phyloP scores from a whole-genome alignment of 35 echinoderm and acorn worm species.

The Patiria miniata region DNA sequence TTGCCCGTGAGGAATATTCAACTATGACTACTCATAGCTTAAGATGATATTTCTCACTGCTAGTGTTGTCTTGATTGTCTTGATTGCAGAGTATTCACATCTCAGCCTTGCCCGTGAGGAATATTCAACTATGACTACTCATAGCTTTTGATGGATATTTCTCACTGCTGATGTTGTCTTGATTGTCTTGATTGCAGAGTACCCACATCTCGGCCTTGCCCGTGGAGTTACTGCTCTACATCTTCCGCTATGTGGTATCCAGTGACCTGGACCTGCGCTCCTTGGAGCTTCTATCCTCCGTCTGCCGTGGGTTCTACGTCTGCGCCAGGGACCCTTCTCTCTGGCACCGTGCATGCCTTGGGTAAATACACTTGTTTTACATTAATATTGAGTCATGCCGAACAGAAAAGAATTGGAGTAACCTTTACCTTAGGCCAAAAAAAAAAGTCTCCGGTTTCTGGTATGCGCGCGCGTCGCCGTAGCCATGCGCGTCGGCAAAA shows the following conservation, averaged over 20 bases:
- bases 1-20: too few species aligned
- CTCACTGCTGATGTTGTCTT: too few species aligned
- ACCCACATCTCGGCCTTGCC: constrained; percentile 87
- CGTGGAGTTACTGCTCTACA: constrained; percentile 70
- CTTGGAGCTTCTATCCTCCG: constrained; percentile 80
- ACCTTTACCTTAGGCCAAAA: neutral
- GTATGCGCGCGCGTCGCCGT: too few species aligned
- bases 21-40: too few species aligned
- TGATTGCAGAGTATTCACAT: constrained; percentile 76
- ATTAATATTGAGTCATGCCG: too few species aligned
- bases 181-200: constrained; percentile 49
- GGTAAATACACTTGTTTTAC: constrained; percentile 31
- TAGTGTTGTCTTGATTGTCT: constrained; percentile 1
- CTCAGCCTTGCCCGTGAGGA: constrained; percentile 70
- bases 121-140: too few species aligned
- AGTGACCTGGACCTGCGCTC: constrained; percentile 70
- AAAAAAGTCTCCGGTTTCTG: too few species aligned
- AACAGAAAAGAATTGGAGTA: neutral
- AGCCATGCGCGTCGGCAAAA: too few species aligned
- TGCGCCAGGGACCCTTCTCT: constrained; percentile 83
- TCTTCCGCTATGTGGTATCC: constrained; percentile 90
- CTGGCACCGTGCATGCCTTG: constrained; percentile 78
- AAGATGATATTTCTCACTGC: too few species aligned
- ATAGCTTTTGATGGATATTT: too few species aligned
- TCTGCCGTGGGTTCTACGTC: constrained; percentile 89